Evolutionary conservation across 2,888 invertebrate genomes (phyloP), one percentile per base, ranked within the genome.

Genomic region (Hypomecis punctinalis): DNA sequence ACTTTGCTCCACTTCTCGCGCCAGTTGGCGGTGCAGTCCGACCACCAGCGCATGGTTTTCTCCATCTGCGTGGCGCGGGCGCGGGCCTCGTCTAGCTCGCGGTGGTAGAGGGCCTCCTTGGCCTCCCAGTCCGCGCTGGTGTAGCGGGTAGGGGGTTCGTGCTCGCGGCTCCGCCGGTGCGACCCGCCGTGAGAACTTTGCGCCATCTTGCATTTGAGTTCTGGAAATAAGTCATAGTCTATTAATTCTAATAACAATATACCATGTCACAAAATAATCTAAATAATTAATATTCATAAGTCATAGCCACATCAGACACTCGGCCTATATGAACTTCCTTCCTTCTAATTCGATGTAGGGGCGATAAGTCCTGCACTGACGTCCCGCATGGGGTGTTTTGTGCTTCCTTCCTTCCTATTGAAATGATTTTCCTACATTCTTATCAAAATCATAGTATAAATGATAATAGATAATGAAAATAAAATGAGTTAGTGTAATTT

Each of bases 11-110:
- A 99, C 83, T 99, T 99, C 95, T 94, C 98, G 95, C 92, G 87
- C 99, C 99, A 57, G 97, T 98, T 99, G 96, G 98, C 98, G 0
- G 99, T 99, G 85, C 99, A 99, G 85, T 99, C 99, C 0, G 99
- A 98, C 99, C 99, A 99, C 99, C 99, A 99, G 65, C 98, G 94
- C 99, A 99, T 99, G 0, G 99, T 99, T 89, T 99, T 99, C 86
- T 99, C 99, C 99, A 99, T 99, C 89, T 99, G 99, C 0, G 98
- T 97, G 11, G 98, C 98, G 69, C 99, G 92, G 5, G 98, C 98
- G 72, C 98, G 94, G 0, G 98, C 98, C 82, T 99, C 99, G 81
- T 99, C 98, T 71, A 99, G 92, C 84, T 99, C 99, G 53, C 98
- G 93, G 78, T 90, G 90, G 74, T 88, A 92, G n/a, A 88, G 85